Percentiles rank a stretch among this genome's conserved stretches.
phyloP scores from a whole-genome alignment of 1,140 invertebrate genomes.

The Ips nitidus region DNA sequence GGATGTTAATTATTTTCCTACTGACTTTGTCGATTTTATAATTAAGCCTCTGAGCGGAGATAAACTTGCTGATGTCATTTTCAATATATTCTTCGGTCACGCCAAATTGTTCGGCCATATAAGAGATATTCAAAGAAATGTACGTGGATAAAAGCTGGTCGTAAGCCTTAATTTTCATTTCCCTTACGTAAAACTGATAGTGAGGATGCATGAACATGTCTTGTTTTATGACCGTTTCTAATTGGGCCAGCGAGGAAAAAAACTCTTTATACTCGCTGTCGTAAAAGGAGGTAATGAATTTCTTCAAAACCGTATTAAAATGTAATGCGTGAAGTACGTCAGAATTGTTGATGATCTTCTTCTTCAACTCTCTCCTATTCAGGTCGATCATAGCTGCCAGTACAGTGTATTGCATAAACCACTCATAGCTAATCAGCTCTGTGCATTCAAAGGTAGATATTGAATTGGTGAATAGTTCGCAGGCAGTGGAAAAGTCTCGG shows the following conservation, averaged over 20 bases:
- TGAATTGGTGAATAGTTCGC: conserved; percentile 91
- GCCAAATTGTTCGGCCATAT: conserved; percentile 96
- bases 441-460: conserved; percentile 99
- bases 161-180: conserved; percentile 96
- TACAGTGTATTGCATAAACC: conserved; percentile 86
- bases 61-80: conserved; percentile 83
- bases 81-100: conserved; percentile 92
- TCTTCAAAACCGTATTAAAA: conserved; percentile 75
- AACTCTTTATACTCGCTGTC: conserved; percentile 95
- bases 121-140: conserved; percentile 85
- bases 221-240: conserved; percentile 80
- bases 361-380: conserved; percentile 73
- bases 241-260: conserved; percentile 76
- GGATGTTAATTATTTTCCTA: conserved; percentile 93
- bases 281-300: conserved; percentile 91
- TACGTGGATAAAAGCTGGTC: conserved; percentile 94
- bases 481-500: conserved; percentile 91
- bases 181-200: conserved; percentile 91
- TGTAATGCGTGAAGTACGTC: conserved; percentile 92
- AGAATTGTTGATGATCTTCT: conserved; percentile 84
- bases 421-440: conserved; percentile 93
- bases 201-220: conserved; percentile 91
- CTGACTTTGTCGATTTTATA: conserved; percentile 97
- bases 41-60: conserved; percentile 89
- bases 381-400: conserved; percentile 80